These are phyloP conservation scores for Okamejei kenojei DNA, from an alignment of 2,797 vertebrate genomes.

Conservation along the genomic window DNA sequence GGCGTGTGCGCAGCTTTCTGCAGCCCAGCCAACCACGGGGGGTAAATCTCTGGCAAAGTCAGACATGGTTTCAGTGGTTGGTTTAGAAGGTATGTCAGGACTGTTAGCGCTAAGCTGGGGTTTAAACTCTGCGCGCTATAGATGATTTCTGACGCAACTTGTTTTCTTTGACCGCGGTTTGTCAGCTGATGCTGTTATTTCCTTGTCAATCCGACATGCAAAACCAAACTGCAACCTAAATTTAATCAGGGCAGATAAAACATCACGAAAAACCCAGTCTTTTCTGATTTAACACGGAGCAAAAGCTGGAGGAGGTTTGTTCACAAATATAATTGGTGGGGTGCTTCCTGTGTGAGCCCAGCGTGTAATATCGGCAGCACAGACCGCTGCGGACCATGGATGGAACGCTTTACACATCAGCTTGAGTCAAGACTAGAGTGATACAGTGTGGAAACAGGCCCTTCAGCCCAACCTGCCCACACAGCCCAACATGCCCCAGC, in stretches of 20 bases:
- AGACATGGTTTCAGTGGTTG: background rate
- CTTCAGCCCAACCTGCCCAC: too few species aligned
- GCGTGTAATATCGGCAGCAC: background rate
- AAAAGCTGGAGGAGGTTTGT: background rate
- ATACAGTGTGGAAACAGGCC: too few species aligned
- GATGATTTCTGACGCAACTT: conserved; percentile 36
- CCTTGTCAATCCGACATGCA: conserved; percentile 33
- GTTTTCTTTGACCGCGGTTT: conserved; percentile 36
- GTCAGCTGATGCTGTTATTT: conserved; percentile 38
- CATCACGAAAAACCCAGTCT: background rate
- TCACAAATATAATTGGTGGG: background rate
- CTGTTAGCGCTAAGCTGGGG: background rate
- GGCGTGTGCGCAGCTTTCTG: conserved; percentile 35
- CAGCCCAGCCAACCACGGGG: background rate
- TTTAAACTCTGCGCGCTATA: conserved; percentile 8
- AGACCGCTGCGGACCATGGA: too few species aligned
- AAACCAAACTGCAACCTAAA: background rate
- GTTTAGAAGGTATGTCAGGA: background rate
- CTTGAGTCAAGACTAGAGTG: too few species aligned
- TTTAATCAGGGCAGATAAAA: conserved; percentile 2
- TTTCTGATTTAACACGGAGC: background rate
- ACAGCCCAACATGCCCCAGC: too few species aligned
- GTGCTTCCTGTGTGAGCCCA: background rate
- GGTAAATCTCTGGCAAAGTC: background rate
- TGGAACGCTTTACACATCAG: too few species aligned